Evolutionary conservation across 2,113 vertebrate species (phyloP), one percentile per base, ranked within the genome.

Genomic region (Mirza zaza): DNA sequence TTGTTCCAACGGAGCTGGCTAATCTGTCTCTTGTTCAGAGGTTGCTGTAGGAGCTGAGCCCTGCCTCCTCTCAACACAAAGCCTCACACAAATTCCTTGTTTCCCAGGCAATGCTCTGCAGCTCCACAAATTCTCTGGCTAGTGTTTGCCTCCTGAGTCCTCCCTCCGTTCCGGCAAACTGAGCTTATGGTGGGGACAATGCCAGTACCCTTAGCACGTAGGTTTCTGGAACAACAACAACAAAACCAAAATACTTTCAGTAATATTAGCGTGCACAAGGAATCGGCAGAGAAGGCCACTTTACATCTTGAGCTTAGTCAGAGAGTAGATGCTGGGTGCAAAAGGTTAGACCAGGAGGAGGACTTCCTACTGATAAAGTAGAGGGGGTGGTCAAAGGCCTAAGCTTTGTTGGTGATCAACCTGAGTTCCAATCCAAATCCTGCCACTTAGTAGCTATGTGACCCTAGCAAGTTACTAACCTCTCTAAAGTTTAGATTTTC

Each of bases 21-120:
- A 97, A 95, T 97, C 97, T 95, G 84, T 61, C 82, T 76, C 90
- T 97, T 96, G 82, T 95, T 96, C 52, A 45, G 70, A 42, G 86
- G 79, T 86, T 96, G 71, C 95, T 67, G 39, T 68, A 94, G 82
- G 93, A 89, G 70, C 80, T 12, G 36, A 63, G 34, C 70, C 59
- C 88, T 57, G 89, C 94, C 92, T 87, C 90, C 83, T 63, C 29
- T 9, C 82, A 63, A 21, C 55, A 97, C 96, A 97, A 97, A 97
- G 95, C 96, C 65, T 96, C 96, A 94, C 71, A 98, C 65, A 97
- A 82, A 97, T 97, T 97, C 97, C 84, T 97, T 8, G 84, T 98
- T 96, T 97, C 98, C 98, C 67, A 88, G 97, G 97, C 93, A 88
- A 94, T 87, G 34, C 9, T 13, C 67, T 25, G 45, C 59, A 57